Base-by-base conservation (phyloP, 2,888 invertebrate genomes). In the Prosopocoilus inquinatus region DNA sequence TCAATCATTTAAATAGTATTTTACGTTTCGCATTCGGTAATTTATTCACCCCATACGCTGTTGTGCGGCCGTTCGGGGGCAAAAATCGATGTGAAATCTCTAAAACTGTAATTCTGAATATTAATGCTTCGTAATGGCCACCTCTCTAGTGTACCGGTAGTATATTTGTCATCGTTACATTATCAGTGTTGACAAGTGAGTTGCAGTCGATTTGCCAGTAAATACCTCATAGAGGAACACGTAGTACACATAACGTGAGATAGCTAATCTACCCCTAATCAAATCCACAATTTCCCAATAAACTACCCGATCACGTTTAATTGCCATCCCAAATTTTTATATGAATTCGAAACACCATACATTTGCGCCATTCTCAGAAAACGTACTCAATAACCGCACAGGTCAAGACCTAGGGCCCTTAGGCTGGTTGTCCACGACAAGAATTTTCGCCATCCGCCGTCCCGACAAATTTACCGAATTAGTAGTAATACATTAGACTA, bases 131-230 rank as follows among this genome's bases (percentile, higher is more conserved):
- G 16, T 38, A 38, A 41, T 41, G 41, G 41, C 41, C 16, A 11
- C 41, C 41, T 16, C 9, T 15, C 12, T 41, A 16, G 12, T 41
- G 9, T 16, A 41, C 15, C 41, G 41, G 41, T n/a, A 41, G 47
- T 33, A n/a, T 47, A 34, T 34, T 47, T 34, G 47, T 32, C 34
- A 47, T 47, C 33, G 47, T 34, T 34, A 33, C 33, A 47, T 47
- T 47, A 47, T 47, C 47, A 15, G 33, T 35, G 47, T 32, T 34
- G 47, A 47, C 47, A 47, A 47, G 47, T 47, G 47, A 11, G 35
- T 16, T 35, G 47, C 35, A 47, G 47, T 47, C 47, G 35, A 47
- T 47, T 47, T 47, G 9, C 34, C 47, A 34, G 47, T 47, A 47
- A 47, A 47, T 47, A 47, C 47, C 47, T 47, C 47, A 33, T 46